Evolutionary conservation across 2,888 invertebrate genomes (phyloP).

Genomic region (Anthophora plumipes): DNA sequence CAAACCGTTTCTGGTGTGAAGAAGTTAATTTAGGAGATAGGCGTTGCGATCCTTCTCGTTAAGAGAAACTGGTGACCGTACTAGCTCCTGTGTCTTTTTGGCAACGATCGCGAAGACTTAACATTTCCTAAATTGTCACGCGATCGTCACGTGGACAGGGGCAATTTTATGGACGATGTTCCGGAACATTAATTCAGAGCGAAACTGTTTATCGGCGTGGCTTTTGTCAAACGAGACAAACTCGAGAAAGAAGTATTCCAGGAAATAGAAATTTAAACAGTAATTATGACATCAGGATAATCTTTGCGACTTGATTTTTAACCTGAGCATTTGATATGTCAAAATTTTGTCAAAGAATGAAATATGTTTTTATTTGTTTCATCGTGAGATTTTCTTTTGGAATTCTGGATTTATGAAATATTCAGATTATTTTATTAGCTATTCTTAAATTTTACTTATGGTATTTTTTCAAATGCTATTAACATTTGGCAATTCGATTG

Average conservation of each 20-base stretch:
- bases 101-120: constrained; percentile 13
- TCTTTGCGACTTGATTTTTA: not conserved
- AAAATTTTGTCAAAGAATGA: too few relatives aligned
- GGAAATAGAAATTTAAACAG: not conserved
- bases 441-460: too few relatives aligned
- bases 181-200: constrained; percentile 25
- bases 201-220: not conserved
- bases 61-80: not conserved
- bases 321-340: not conserved
- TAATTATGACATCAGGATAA: not conserved
- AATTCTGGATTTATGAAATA: too few relatives aligned
- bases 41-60: constrained; percentile 16
- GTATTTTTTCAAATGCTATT: too few relatives aligned
- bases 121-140: constrained; percentile 43
- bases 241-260: not conserved
- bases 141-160: constrained; percentile 39
- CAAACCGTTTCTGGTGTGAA: constrained; percentile 38
- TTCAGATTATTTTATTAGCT: too few relatives aligned
- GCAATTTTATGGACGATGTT: constrained; percentile 29
- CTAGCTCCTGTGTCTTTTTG: constrained; percentile 43
- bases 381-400: too few relatives aligned
- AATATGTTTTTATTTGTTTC: too few relatives aligned
- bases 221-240: too few relatives aligned
- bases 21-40: constrained; percentile 44
- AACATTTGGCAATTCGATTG: too few relatives aligned